Conservation (phyloP, 2,113 vertebrate species). For the Carollia perspicillata region DNA sequence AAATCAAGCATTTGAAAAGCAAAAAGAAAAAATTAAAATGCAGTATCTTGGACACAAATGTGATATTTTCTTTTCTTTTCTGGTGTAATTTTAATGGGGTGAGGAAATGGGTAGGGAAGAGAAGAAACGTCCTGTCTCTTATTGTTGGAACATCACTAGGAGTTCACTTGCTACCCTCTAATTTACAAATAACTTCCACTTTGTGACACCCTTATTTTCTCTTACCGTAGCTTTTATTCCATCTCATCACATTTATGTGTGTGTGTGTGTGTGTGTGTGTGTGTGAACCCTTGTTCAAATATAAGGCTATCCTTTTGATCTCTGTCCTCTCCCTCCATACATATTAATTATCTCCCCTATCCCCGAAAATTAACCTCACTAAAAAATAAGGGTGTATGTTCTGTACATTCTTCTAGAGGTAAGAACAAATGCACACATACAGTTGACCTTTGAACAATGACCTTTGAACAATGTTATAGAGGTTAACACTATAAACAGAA, state of each 20-base stretch:
- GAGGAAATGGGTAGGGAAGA: neutral
- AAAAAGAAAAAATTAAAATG: neutral
- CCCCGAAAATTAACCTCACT: neutral
- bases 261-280: too few relatives aligned
- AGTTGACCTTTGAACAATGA: neutral
- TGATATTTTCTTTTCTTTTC: neutral
- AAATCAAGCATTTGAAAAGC: slow-evolving; percentile 9
- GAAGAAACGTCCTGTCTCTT: neutral
- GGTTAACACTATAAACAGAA: neutral
- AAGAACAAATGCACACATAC: neutral
- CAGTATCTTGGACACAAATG: neutral
- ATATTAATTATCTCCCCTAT: neutral
- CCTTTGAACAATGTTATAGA: neutral
- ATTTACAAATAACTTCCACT: neutral
- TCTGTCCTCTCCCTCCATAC: neutral
- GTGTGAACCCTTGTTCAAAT: neutral
- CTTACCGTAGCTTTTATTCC: neutral
- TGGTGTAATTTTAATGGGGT: slow-evolving; percentile 12
- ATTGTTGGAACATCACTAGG: neutral
- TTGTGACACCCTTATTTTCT: neutral
- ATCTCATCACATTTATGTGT: neutral
- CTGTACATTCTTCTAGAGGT: neutral
- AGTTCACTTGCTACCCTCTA: neutral
- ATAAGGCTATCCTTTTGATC: neutral
- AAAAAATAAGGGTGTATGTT: neutral